phyloP scores from a whole-genome alignment of 2,113 vertebrate genomes.

The Odontophorus gujanensis region DNA sequence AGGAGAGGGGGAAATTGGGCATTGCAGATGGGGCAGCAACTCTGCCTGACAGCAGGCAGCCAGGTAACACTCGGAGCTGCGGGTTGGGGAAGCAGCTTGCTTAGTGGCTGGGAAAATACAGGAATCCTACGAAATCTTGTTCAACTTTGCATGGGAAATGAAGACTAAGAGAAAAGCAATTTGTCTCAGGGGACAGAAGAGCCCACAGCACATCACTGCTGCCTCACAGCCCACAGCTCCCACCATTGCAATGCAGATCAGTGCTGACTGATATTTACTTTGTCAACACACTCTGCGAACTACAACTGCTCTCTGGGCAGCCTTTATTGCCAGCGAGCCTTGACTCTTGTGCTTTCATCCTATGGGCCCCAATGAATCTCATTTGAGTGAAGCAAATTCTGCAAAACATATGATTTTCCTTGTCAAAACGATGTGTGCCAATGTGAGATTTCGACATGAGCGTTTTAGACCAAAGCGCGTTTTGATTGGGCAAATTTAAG shows the following conservation, averaged over 20 bases:
- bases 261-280: not conserved
- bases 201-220: not conserved
- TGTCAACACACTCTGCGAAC: not conserved
- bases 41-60: not conserved
- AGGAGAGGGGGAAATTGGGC: no score
- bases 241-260: not conserved
- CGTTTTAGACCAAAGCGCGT: not conserved
- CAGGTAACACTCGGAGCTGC: not conserved
- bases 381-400: not conserved
- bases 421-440: not conserved
- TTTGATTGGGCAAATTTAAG: slow-evolving; percentile 19
- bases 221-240: not conserved
- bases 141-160: not conserved
- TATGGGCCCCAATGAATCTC: not conserved
- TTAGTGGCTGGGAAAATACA: not conserved
- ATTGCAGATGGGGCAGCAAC: not conserved
- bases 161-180: not conserved
- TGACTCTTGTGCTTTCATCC: not conserved
- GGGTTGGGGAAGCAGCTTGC: not conserved
- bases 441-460: not conserved
- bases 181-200: not conserved
- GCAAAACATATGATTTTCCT: not conserved
- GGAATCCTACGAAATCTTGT: not conserved
- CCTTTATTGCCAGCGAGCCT: rapidly evolving
- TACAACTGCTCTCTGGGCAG: not conserved